A percentile compares a stretch with the other conserved stretches of the same genome.
Conservation (phyloP, 2,113 vertebrate genomes). For the Mastomys natalensis region DNA sequence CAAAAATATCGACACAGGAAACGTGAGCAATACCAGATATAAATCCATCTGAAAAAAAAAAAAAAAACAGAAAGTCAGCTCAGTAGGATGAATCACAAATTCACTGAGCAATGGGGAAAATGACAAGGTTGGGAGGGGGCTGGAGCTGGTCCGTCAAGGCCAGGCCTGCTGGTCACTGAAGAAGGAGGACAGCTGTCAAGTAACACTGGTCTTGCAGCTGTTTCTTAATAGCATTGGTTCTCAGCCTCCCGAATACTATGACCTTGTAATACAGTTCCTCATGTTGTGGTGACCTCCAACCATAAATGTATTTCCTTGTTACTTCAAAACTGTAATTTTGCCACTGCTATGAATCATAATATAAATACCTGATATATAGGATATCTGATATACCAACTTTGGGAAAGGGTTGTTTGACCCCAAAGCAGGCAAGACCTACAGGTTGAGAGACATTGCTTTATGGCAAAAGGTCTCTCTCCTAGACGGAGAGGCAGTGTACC, state of each 20-base stretch:
- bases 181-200: neutral
- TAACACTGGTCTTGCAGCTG: neutral
- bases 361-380: neutral
- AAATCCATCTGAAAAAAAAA: neutral
- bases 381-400: neutral
- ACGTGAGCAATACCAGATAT: neutral
- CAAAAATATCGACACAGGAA: slow-evolving; percentile 27
- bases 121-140: too few species aligned
- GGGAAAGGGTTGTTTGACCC: neutral
- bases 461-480: neutral
- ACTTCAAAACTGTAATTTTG: neutral
- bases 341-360: neutral
- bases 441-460: neutral
- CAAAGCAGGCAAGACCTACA: neutral
- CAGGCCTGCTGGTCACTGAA: neutral
- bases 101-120: neutral
- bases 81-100: neutral
- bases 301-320: neutral
- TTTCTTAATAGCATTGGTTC: neutral
- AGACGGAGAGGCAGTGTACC: neutral
- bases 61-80: neutral
- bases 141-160: neutral
- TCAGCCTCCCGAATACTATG: too few species aligned
- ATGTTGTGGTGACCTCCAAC: neutral
- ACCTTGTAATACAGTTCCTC: neutral